These are phyloP conservation scores for Cyprinodon diabolis DNA, from an alignment of 2,797 vertebrate genomes.

Conservation along the genomic window DNA sequence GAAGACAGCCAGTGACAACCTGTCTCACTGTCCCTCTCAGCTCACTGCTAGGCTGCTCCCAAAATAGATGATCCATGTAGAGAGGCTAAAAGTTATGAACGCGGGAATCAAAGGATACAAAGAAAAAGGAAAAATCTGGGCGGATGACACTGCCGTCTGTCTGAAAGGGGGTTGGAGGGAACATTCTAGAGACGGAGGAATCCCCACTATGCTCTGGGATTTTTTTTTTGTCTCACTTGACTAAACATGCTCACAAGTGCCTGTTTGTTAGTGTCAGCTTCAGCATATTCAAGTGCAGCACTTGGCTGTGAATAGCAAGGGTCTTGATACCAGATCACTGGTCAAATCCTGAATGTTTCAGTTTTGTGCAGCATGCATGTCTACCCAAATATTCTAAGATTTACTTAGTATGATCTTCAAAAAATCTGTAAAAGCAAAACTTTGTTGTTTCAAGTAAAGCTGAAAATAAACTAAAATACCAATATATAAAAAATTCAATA, in stretches of 20 bases:
- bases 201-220: slow-evolving; percentile 59
- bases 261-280: slow-evolving; percentile 27
- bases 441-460: background rate
- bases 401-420: background rate
- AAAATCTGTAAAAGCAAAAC: background rate
- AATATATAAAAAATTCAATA: background rate
- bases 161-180: slow-evolving; percentile 19
- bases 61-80: slow-evolving; percentile 72
- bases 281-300: slow-evolving; percentile 24
- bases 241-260: slow-evolving; percentile 44
- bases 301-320: slow-evolving; percentile 44
- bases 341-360: slow-evolving; percentile 42
- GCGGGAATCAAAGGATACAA: slow-evolving; percentile 41
- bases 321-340: slow-evolving; percentile 50
- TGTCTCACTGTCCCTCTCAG: slow-evolving; percentile 53
- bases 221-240: slow-evolving; percentile 42
- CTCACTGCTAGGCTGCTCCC: slow-evolving; percentile 65
- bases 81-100: slow-evolving; percentile 60
- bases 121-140: slow-evolving; percentile 25
- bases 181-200: slow-evolving; percentile 46
- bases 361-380: slow-evolving; percentile 17
- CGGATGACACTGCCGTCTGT: slow-evolving; percentile 58
- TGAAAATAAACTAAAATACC: background rate
- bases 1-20: slow-evolving; percentile 53
- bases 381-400: background rate